Evolutionary conservation across 2,797 vertebrate genomes (phyloP).

Genomic region (Platyrinchus mystaceus): DNA sequence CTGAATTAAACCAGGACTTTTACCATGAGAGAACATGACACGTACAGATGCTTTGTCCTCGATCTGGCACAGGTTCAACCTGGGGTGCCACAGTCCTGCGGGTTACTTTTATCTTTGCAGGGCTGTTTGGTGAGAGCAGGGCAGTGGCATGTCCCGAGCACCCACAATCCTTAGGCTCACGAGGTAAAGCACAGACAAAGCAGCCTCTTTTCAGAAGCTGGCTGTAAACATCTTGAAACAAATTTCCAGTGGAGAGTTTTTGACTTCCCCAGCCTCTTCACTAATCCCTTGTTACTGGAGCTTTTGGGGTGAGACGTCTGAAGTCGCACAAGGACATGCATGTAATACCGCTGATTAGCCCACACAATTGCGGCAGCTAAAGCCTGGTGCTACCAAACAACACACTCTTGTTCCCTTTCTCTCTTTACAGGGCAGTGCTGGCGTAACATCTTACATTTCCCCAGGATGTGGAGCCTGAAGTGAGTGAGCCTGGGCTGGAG

Average conservation of each 20-base stretch:
- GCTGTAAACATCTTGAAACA: background rate
- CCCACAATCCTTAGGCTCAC: rapidly evolving
- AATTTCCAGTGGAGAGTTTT: background rate
- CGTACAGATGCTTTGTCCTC: background rate
- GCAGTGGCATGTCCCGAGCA: background rate
- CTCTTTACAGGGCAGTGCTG: background rate
- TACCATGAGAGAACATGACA: background rate
- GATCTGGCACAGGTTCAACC: rapidly evolving
- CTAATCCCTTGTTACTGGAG: constrained; percentile 34
- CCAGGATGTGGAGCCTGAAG: constrained; percentile 31
- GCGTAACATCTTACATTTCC: constrained; percentile 24
- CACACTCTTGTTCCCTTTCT: constrained; percentile 23
- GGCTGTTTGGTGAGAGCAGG: background rate
- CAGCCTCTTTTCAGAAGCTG: background rate
- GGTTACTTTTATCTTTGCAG: background rate
- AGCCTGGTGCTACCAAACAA: constrained; percentile 19
- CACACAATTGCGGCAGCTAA: background rate
- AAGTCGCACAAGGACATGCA: background rate
- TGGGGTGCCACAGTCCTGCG: background rate
- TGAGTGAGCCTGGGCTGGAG: background rate
- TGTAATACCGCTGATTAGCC: background rate
- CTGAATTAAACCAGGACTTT: background rate
- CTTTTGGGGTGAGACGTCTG: constrained; percentile 6
- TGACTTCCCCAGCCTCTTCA: background rate
- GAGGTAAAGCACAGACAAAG: background rate